Conservation (phyloP, 2,113 vertebrate species). For the Microcebus griseorufus region DNA sequence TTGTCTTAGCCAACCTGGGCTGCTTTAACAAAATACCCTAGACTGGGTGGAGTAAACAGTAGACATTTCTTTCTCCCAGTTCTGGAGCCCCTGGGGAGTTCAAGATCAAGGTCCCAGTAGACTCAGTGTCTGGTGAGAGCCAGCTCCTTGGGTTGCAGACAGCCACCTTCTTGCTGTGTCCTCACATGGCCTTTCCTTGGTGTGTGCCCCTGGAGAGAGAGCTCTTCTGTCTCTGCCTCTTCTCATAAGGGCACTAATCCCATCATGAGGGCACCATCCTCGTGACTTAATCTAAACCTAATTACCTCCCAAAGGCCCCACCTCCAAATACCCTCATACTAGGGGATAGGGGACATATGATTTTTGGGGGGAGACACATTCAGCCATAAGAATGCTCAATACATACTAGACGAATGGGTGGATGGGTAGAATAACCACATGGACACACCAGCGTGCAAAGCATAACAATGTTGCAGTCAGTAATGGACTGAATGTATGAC, state of each 20-base stretch:
- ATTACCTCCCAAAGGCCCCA: neutral
- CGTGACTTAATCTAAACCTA: neutral
- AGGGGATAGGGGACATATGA: neutral
- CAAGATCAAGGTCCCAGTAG: neutral
- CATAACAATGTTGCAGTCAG: neutral
- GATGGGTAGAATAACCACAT: neutral
- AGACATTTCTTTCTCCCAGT: too few relatives aligned
- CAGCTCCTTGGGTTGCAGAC: neutral
- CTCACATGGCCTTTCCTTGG: neutral
- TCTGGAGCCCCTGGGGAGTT: neutral
- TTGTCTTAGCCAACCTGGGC: neutral
- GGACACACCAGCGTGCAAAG: neutral
- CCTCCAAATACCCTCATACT: neutral
- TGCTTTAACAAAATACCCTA: neutral
- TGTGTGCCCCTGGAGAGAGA: too few relatives aligned
- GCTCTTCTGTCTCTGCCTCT: neutral
- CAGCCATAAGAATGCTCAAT: neutral
- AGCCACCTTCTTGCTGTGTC: neutral
- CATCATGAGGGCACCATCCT: neutral
- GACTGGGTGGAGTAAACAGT: too few relatives aligned
- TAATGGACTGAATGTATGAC: neutral
- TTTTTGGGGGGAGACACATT: neutral
- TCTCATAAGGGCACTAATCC: neutral
- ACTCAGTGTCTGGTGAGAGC: neutral
- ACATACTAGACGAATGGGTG: neutral